phyloP scores from a whole-genome alignment of 2,113 vertebrate genomes.

The Irena cyanogastra region DNA sequence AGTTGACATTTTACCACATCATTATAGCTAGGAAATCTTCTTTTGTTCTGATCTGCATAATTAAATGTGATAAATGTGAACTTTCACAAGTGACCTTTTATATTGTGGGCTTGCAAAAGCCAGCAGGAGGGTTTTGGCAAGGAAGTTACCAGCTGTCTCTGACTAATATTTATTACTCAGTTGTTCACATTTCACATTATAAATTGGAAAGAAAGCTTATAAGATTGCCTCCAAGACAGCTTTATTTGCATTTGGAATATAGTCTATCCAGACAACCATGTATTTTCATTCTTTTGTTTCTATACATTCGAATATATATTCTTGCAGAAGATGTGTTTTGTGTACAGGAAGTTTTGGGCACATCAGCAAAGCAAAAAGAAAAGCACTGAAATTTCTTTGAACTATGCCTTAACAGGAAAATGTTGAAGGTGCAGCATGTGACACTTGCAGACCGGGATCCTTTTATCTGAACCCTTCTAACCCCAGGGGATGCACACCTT shows the following conservation, averaged over 20 bases:
- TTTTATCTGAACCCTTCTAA: constrained; percentile 85
- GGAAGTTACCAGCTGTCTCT: constrained; percentile 5
- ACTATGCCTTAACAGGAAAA: constrained; percentile 78
- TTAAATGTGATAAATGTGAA: constrained; percentile 26
- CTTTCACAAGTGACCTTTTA: constrained; percentile 34
- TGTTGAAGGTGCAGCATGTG: constrained; percentile 79
- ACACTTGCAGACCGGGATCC: constrained; percentile 78
- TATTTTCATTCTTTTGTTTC: not conserved
- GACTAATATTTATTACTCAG: constrained; percentile 19
- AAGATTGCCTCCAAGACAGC: not conserved
- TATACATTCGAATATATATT: not conserved
- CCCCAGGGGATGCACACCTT: constrained; percentile 82
- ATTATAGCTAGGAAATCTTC: not conserved
- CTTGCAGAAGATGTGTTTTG: not conserved
- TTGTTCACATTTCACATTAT: not conserved
- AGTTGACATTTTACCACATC: constrained; percentile 26
- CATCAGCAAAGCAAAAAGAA: not conserved
- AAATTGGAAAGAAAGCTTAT: not conserved
- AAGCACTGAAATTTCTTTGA: constrained; percentile 11
- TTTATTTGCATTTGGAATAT: not conserved
- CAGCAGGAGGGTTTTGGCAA: not conserved
- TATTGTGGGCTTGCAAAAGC: not conserved
- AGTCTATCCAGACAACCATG: not conserved
- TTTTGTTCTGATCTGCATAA: constrained; percentile 32
- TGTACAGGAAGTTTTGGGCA: not conserved